Evolutionary conservation across 2,797 vertebrate species (phyloP).

Genomic region (Rhadinocentrus ornatus): DNA sequence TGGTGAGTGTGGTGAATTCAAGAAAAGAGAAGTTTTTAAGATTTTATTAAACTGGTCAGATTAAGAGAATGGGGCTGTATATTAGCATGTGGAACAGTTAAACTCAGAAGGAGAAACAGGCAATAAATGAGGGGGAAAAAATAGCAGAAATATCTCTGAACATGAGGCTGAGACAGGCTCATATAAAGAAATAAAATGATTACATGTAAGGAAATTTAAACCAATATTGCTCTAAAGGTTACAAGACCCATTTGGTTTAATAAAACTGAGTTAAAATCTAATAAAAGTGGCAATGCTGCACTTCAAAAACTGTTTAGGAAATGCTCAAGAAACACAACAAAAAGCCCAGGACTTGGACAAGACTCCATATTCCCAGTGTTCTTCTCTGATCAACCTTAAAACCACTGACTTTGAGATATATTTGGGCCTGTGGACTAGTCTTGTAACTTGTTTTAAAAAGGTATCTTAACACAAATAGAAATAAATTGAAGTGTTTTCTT

Average conservation of each 20-base stretch:
- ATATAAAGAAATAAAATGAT: background rate
- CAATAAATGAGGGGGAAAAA: background rate
- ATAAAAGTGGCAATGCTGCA: background rate
- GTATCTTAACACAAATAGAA: background rate
- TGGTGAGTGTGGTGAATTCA: background rate
- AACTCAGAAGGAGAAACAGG: slow-evolving; percentile 2
- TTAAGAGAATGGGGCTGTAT: background rate
- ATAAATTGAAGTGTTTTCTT: slow-evolving; percentile 25
- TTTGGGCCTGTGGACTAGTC: background rate
- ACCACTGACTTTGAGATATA: slow-evolving; percentile 1
- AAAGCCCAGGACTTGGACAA: background rate
- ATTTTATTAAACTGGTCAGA: background rate
- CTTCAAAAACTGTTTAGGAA: background rate
- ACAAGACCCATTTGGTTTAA: background rate
- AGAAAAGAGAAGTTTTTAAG: background rate
- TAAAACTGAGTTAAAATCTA: background rate
- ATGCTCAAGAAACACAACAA: background rate
- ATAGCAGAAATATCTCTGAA: too few relatives aligned
- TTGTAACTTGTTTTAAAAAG: background rate
- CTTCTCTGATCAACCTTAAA: background rate
- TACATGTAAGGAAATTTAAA: slow-evolving; percentile 6
- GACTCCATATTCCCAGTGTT: background rate
- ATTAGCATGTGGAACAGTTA: background rate
- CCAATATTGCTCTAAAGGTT: slow-evolving; percentile 1
- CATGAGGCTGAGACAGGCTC: background rate